These are phyloP conservation scores for Popillia japonica DNA, from an alignment of 1,140 invertebrate genomes.

Conservation along the genomic window DNA sequence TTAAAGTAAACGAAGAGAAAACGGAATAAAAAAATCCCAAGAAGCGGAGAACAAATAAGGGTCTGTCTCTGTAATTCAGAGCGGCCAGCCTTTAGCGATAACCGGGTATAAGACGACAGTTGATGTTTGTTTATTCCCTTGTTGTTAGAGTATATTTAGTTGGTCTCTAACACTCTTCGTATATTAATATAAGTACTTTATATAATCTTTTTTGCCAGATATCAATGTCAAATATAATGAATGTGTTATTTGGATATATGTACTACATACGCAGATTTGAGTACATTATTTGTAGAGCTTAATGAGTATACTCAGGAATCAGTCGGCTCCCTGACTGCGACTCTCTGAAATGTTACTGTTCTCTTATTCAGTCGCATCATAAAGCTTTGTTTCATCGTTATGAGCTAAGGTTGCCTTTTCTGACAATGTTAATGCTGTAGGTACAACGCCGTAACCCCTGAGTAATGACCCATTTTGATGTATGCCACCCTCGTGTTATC, in stretches of 20 bases:
- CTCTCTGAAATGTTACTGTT: background rate
- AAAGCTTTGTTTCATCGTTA: background rate
- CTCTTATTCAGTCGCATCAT: background rate
- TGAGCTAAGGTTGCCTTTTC: conserved; percentile 4
- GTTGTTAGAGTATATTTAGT: no score
- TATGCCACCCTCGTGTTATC: background rate
- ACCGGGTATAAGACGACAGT: no score
- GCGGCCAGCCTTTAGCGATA: background rate
- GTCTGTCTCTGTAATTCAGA: conserved; percentile 5
- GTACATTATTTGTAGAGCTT: no score
- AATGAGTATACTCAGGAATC: no score
- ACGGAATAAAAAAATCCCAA: background rate
- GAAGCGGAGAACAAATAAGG: background rate
- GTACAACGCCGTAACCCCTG: background rate
- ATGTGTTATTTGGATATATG: no score
- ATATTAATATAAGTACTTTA: no score
- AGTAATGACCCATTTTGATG: background rate
- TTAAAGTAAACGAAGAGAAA: conserved; percentile 14
- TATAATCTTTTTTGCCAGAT: no score
- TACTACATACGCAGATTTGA: no score
- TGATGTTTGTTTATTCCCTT: no score
- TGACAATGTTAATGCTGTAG: background rate
- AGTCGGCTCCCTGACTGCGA: background rate
- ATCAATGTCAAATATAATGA: no score
- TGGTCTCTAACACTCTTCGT: no score